Percentiles rank a stretch among this genome's conserved stretches.
Conservation (phyloP, 2,888 invertebrate species). For the Athripsodes cinereus region DNA sequence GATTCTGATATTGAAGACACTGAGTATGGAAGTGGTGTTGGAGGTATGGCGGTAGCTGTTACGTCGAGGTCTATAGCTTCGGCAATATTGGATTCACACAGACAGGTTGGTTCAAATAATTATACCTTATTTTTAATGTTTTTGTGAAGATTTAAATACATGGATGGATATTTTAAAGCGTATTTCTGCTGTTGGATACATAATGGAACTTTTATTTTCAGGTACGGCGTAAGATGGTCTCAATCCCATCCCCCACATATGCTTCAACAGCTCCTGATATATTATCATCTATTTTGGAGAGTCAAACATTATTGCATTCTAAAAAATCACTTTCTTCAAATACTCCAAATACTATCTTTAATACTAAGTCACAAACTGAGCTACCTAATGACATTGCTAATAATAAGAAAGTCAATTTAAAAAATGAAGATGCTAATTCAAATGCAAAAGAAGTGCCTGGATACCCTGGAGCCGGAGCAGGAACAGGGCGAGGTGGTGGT, state of each 20-base stretch:
- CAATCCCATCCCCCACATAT: conserved; percentile 40
- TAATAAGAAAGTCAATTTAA: conserved; percentile 32
- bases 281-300: conserved; percentile 62
- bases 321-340: conserved; percentile 53
- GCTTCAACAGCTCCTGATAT: conserved; percentile 53
- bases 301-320: conserved; percentile 65
- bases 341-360: conserved; percentile 53
- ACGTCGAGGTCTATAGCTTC: conserved; percentile 44
- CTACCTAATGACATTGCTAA: neutral
- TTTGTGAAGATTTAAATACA: too few relatives aligned
- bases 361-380: conserved; percentile 1
- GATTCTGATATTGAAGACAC: conserved; percentile 45
- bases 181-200: neutral
- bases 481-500: conserved; percentile 34
- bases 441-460: conserved; percentile 53
- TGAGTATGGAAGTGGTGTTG: conserved; percentile 28
- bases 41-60: conserved; percentile 36
- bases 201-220: conserved; percentile 29
- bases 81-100: conserved; percentile 39
- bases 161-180: neutral
- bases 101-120: conserved; percentile 34
- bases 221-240: conserved; percentile 47
- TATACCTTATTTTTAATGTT: neutral
- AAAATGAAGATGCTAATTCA: conserved; percentile 34
- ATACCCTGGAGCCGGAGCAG: conserved; percentile 56